Evolutionary conservation across 2,888 invertebrate species (phyloP).

Genomic region (Mystacides longicornis): DNA sequence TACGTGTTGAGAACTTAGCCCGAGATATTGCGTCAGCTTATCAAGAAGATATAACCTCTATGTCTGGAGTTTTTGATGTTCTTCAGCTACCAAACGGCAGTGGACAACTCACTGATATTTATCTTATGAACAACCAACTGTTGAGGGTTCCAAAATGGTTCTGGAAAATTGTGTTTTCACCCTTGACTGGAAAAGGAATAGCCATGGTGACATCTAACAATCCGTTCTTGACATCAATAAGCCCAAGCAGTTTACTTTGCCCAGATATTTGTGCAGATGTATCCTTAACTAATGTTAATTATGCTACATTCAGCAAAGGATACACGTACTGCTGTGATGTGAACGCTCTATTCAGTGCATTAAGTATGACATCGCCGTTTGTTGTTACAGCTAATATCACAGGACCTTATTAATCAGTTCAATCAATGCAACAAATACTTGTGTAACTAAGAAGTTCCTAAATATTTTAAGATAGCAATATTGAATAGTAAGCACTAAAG

Average conservation of each 20-base stretch:
- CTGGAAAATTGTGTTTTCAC: constrained; percentile 40
- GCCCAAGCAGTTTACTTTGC: constrained; percentile 30
- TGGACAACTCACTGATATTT: constrained; percentile 32
- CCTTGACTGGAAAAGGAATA: constrained; percentile 33
- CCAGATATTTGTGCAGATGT: constrained; percentile 33
- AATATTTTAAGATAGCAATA: too few relatives aligned
- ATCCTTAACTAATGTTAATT: background rate
- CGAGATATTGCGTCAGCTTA: constrained; percentile 33
- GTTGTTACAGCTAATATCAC: constrained; percentile 7
- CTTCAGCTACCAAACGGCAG: constrained; percentile 33
- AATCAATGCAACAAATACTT: too few relatives aligned
- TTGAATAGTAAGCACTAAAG: too few relatives aligned
- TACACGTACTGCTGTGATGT: constrained; percentile 27
- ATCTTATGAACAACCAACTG: constrained; percentile 32
- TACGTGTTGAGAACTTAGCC: constrained; percentile 34
- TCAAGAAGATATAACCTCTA: constrained; percentile 32
- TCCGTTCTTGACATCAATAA: constrained; percentile 32
- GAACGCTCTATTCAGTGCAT: constrained; percentile 16
- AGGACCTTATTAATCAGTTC: too few relatives aligned
- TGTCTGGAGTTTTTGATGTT: constrained; percentile 38
- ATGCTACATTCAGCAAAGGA: constrained; percentile 27
- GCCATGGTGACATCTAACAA: constrained; percentile 42
- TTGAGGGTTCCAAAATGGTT: constrained; percentile 38
- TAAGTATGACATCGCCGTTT: constrained; percentile 19
- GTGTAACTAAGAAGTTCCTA: too few relatives aligned